Evolutionary conservation across 1,140 invertebrate genomes (phyloP).

Genomic region (Bombus superbus): DNA sequence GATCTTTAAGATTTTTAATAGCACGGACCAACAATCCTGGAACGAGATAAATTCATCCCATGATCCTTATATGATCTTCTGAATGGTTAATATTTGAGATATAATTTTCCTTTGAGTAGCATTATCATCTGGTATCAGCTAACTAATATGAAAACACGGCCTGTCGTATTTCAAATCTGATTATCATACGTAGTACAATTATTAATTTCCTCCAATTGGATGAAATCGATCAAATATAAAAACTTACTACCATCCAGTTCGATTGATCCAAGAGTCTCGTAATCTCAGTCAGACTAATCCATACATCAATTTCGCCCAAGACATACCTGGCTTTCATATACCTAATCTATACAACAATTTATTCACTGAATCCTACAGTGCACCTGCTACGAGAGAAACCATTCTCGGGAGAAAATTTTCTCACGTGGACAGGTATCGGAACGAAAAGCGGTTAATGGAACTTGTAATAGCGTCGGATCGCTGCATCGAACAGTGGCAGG

Average conservation of each 20-base stretch:
- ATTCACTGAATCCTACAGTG: background rate
- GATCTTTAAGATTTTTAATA: too few species aligned
- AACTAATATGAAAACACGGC: too few species aligned
- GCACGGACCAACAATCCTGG: background rate
- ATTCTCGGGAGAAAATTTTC: slow-evolving; percentile 9
- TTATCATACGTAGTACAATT: background rate
- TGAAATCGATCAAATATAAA: background rate
- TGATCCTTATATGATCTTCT: background rate
- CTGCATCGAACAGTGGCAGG: slow-evolving; percentile 8
- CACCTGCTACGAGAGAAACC: background rate
- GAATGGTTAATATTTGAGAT: background rate
- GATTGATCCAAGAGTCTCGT: background rate
- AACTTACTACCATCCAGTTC: background rate
- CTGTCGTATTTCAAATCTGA: too few species aligned
- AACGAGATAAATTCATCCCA: background rate
- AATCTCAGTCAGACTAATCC: background rate
- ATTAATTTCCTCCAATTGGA: too few species aligned
- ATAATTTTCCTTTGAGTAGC: too few species aligned
- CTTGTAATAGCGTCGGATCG: slow-evolving; percentile 30
- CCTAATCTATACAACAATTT: background rate
- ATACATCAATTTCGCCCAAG: background rate
- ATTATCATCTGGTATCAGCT: too few species aligned
- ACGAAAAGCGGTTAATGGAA: slow-evolving; percentile 63
- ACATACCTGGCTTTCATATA: background rate
- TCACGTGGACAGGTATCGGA: background rate